Percentiles rank a stretch among this genome's conserved stretches.
Evolutionary conservation across 1,140 invertebrate genomes (phyloP).

Genomic region (Copidosoma floridanum): DNA sequence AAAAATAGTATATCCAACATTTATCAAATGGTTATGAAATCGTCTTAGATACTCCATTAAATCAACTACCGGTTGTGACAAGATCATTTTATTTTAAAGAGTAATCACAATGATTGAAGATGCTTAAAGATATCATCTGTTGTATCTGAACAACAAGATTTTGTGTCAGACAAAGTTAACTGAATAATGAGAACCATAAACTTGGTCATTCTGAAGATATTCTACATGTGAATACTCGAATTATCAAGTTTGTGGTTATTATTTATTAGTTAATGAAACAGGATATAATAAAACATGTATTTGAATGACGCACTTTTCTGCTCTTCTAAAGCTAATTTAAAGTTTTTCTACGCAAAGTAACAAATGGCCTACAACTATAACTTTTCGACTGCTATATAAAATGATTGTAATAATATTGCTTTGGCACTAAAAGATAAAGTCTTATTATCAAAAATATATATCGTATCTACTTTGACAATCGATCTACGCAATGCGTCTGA

Average conservation of each 20-base stretch:
- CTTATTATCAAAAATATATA: constrained; percentile 17
- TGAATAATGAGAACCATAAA: too few relatives aligned
- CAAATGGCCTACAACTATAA: constrained; percentile 17
- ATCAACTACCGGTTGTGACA: too few relatives aligned
- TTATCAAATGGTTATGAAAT: too few relatives aligned
- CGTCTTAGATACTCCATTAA: too few relatives aligned
- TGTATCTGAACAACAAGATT: too few relatives aligned
- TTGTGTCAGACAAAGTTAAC: too few relatives aligned
- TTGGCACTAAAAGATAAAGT: constrained; percentile 2
- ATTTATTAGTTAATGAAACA: neutral
- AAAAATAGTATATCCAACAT: too few relatives aligned
- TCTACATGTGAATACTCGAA: too few relatives aligned
- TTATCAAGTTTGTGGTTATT: constrained; percentile 1
- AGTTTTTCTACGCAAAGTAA: constrained; percentile 18
- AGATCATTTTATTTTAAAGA: too few relatives aligned
- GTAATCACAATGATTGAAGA: too few relatives aligned
- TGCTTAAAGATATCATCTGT: too few relatives aligned
- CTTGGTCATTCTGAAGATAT: too few relatives aligned
- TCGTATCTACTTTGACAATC: constrained; percentile 42
- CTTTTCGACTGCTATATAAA: constrained; percentile 19
- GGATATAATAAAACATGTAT: neutral
- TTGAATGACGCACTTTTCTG: neutral
- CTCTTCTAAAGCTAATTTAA: constrained; percentile 10
- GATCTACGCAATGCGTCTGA: constrained; percentile 33
- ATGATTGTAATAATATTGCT: constrained; percentile 5